phyloP scores from a whole-genome alignment of 1,140 invertebrate species.

The Eueides isabella region DNA sequence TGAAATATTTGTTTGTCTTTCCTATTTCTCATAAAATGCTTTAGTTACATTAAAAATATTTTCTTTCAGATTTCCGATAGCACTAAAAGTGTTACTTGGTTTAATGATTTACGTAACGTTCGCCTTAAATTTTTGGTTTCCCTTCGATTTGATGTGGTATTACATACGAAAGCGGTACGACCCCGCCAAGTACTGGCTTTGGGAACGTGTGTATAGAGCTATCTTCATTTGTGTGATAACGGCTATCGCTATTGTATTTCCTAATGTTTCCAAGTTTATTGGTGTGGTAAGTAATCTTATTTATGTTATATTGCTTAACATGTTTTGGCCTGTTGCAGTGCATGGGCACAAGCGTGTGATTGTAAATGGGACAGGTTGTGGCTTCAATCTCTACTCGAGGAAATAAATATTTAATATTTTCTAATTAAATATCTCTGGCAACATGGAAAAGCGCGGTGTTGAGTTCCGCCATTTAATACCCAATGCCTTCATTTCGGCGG shows the following conservation, averaged over 20 bases:
- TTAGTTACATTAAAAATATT: background rate
- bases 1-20: too few relatives aligned
- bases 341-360: too few relatives aligned
- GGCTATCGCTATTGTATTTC: constrained; percentile 59
- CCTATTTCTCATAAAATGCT: too few relatives aligned
- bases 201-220: constrained; percentile 66
- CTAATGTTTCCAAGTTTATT: constrained; percentile 67
- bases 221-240: constrained; percentile 58
- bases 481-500: too few relatives aligned
- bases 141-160: constrained; percentile 69
- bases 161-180: constrained; percentile 60
- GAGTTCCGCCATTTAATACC: too few relatives aligned
- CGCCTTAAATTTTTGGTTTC: constrained; percentile 69
- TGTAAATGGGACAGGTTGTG: too few relatives aligned
- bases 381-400: too few relatives aligned
- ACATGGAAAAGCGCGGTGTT: too few relatives aligned
- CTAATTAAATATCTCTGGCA: too few relatives aligned
- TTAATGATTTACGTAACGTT: constrained; percentile 70
- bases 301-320: too few relatives aligned
- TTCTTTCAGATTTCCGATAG: constrained; percentile 58
- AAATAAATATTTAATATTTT: too few relatives aligned
- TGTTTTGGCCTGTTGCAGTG: too few relatives aligned
- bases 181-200: constrained; percentile 57
- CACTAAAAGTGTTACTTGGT: constrained; percentile 61
- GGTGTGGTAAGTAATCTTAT: constrained; percentile 56